Conservation (phyloP, 2,113 vertebrate genomes). For the Peromyscus maniculatus region DNA sequence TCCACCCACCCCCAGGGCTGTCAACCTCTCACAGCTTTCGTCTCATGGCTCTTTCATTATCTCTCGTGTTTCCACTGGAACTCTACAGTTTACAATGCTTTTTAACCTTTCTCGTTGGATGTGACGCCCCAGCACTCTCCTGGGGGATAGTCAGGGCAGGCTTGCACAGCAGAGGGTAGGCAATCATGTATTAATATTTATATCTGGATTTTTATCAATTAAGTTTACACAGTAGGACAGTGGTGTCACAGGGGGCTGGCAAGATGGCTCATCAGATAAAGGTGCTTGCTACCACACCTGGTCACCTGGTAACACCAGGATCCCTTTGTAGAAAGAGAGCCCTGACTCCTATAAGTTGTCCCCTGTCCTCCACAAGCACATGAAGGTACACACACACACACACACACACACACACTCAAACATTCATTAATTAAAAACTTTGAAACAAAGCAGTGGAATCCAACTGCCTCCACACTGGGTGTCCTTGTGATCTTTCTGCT, state of each 20-base stretch:
- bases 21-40: not conserved
- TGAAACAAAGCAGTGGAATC: not conserved
- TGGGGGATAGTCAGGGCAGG: not conserved
- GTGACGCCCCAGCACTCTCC: not conserved
- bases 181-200: not conserved
- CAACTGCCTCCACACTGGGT: not conserved
- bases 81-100: slow-evolving; percentile 9
- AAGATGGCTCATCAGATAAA: not conserved
- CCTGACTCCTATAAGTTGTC: not conserved
- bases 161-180: slow-evolving; percentile 12
- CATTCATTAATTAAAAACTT: not conserved
- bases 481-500: not conserved
- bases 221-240: not conserved
- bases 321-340: not conserved
- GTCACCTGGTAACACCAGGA: not conserved
- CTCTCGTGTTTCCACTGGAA: not conserved
- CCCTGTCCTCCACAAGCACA: not conserved
- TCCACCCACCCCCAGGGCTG: not conserved
- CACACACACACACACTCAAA: not conserved
- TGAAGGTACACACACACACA: not conserved
- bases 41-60: not conserved
- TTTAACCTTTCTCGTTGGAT: not conserved
- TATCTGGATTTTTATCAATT: not conserved
- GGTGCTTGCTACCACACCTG: not conserved
- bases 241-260: not conserved